Evolutionary conservation across 1,140 invertebrate genomes (phyloP), one percentile per base, ranked within the genome.

Genomic region (Propsilocerus akamusi): DNA sequence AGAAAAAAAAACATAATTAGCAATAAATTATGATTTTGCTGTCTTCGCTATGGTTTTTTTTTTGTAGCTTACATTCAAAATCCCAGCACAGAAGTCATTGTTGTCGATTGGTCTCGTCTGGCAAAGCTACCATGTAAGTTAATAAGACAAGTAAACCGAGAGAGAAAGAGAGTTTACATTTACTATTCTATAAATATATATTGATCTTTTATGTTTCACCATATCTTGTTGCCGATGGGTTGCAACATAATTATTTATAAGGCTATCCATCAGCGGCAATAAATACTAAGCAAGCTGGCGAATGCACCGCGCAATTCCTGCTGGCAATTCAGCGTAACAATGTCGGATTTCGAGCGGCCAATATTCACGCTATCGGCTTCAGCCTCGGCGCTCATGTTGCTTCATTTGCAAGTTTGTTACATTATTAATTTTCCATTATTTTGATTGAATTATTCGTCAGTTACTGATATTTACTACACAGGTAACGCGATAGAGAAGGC

Each of bases 321-420:
- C 54, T 64, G 7, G 58, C 61, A 25, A 56, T 71, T 0, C 34
- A 57, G 0, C 55, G 66, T 49, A 57, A 65, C 28, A 64, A 67
- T 48, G 57, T 58, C 47, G 41, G 71, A 46, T 60, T 78, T n/a
- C 62, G 74, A 50, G 53, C 73, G 53, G 65, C 72, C 30, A 70
- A 75, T 53, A 68, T 88, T 22, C 91, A 95, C 59, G 55, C 95
- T 25, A 84, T 95, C 56, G 91, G 90, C 0, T 91, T 90, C 64
- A 83, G 80, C 52, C 64, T 86, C 49, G 91, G 91, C 0, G 88
- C 87, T 2, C 92, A 96, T 59, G 78, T 92, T 1, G 86, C 88
- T 0, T 91, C 89, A 1, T 90, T 90, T 58, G 81, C 86, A 23
- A 41, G 34, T 41, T 51, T 54, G 48, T 54, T 12, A 47, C 54